These are phyloP conservation scores for Aegithalos caudatus DNA, from an alignment of 2,113 vertebrate species.

Conservation along the genomic window DNA sequence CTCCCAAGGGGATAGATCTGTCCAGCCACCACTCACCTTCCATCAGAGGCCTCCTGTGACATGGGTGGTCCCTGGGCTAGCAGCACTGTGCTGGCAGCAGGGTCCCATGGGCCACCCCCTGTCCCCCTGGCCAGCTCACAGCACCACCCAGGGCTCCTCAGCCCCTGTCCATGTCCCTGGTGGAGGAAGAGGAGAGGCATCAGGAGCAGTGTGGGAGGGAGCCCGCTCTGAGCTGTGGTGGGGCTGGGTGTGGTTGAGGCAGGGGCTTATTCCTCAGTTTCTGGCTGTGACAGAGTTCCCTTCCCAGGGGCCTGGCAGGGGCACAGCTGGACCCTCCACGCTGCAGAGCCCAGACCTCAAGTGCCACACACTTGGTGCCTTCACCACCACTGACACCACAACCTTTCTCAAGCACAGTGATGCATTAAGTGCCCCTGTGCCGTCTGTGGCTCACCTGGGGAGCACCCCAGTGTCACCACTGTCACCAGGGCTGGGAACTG, in stretches of 20 bases:
- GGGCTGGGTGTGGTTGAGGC: background rate
- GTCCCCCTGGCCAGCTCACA: background rate
- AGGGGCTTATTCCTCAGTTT: background rate
- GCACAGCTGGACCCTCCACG: background rate
- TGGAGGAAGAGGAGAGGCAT: background rate
- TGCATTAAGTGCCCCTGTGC: too few relatives aligned
- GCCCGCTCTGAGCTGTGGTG: background rate
- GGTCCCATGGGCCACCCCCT: background rate
- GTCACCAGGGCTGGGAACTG: background rate
- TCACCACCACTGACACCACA: background rate
- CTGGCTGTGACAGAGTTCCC: background rate
- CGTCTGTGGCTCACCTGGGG: fast-evolving
- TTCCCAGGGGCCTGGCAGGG: background rate
- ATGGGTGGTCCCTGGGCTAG: background rate
- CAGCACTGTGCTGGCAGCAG: background rate
- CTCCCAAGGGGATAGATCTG: background rate
- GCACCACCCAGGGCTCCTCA: background rate
- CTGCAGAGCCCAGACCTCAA: background rate
- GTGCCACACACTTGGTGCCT: background rate
- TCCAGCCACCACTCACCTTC: slow-evolving; percentile 32
- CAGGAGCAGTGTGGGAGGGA: background rate
- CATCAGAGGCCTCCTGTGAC: slow-evolving; percentile 25
- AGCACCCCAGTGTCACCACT: background rate
- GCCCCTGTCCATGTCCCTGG: background rate
- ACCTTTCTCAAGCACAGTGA: background rate